phyloP scores from a whole-genome alignment of 2,113 vertebrate species.

The Leptobrachium ailaonicum region DNA sequence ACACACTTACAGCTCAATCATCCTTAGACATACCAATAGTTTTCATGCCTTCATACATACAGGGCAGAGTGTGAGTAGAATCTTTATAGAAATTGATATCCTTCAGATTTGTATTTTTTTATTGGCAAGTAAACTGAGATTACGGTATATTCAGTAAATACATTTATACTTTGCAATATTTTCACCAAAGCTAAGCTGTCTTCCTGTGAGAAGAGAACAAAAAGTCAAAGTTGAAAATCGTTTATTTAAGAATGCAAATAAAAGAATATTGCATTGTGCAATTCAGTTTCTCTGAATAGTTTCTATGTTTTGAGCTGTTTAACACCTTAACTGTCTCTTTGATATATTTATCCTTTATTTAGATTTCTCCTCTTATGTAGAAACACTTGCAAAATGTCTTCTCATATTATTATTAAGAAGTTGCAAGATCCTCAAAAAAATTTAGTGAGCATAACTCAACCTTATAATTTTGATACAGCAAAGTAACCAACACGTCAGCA shows the following conservation, averaged over 20 bases:
- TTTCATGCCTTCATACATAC: too few relatives aligned
- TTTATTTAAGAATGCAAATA: conserved; percentile 35
- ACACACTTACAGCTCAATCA: too few relatives aligned
- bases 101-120: conserved; percentile 16
- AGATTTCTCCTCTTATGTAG: too few relatives aligned
- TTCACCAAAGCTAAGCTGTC: conserved; percentile 23
- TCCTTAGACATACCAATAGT: too few relatives aligned
- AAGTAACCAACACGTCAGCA: too few relatives aligned
- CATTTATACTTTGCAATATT: conserved; percentile 38
- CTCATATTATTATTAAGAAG: too few relatives aligned
- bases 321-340: conserved; percentile 22
- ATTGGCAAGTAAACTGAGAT: conserved; percentile 35
- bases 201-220: conserved; percentile 38
- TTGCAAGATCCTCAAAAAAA: too few relatives aligned
- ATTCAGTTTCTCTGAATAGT: not conserved
- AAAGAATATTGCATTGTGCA: not conserved
- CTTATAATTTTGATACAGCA: too few relatives aligned
- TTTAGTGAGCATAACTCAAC: too few relatives aligned
- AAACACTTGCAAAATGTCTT: not conserved
- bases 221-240: conserved; percentile 33
- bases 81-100: conserved; percentile 25
- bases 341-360: conserved; percentile 20
- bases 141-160: conserved; percentile 28
- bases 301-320: not conserved
- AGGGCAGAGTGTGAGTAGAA: not conserved